phyloP scores from a whole-genome alignment of 2,797 vertebrate genomes.

The Falco berigora region DNA sequence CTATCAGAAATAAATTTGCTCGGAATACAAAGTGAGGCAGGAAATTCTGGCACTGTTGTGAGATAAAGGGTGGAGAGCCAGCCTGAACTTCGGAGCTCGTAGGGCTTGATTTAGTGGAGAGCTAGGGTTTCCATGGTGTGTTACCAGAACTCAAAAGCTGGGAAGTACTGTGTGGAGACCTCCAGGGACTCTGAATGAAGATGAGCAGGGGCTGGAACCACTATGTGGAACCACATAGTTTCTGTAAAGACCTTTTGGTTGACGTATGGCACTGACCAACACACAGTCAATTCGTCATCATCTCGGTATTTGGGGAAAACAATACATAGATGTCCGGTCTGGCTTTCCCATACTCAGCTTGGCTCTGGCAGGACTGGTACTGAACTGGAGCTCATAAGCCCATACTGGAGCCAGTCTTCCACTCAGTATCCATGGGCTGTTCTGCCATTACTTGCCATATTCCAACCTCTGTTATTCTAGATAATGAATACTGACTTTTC shows the following conservation, averaged over 20 bases:
- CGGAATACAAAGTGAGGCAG: not conserved
- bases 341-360: not conserved
- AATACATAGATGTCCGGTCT: not conserved
- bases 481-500: not conserved
- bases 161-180: not conserved
- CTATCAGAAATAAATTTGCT: not conserved
- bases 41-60: not conserved
- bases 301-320: not conserved
- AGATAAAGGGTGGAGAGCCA: not conserved
- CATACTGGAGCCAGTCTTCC: not conserved
- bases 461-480: not conserved
- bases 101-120: not conserved
- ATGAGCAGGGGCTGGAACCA: not conserved
- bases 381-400: not conserved
- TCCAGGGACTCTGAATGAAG: not conserved
- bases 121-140: not conserved
- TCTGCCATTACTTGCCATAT: not conserved
- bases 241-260: not conserved
- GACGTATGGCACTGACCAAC: not conserved
- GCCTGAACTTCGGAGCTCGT: not conserved
- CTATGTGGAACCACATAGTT: not conserved
- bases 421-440: not conserved
- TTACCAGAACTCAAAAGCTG: not conserved
- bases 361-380: not conserved
- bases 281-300: not conserved